Evolutionary conservation across 2,797 vertebrate species (phyloP), one percentile per base, ranked within the genome.

Genomic region (Bryconaethiops microstoma): DNA sequence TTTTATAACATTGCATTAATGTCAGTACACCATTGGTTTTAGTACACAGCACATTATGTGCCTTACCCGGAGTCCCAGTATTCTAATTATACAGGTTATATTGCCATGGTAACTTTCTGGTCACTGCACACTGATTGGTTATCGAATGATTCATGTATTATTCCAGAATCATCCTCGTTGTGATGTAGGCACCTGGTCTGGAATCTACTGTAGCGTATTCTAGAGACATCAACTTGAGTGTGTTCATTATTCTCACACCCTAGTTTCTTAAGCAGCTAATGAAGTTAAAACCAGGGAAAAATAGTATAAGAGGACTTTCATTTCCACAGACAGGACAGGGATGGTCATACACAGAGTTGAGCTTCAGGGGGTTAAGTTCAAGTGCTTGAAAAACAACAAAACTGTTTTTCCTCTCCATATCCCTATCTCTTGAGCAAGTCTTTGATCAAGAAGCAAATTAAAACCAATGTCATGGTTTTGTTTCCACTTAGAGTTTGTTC

Each of bases 1-100:
- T 83, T 86, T 92, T 87, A 80, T 79, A 82, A 75, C 81, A 59
- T 89, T 90, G 80, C 88, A 87, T 90, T 88, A 55, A 55, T 81
- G 85, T 84, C 88, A 88, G 87, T 84, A 89, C 83, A 88, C 87
- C 90, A 90, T 89, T 83, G 90, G 84, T 29, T 93, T 91, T 92
- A 90, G 84, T 85, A 91, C 87, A 90, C 90, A 89, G 90, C 91
- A 90, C 91, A 90, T 91, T 91, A 94, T 90, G 94, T 95, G 94
- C 94, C 94, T 95, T 95, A 91, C 89, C 88, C 90, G 78, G 89
- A 92, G 90, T 90, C 88, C 88, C 87, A 90, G 71, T 82, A 86
- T 70, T 82, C 81, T 84, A 82, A 79, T 83, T 80, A 74, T 81
- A 84, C 84, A 84, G 81, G 79, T 84, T 74, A 72, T 74, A 81